phyloP scores from a whole-genome alignment of 2,113 vertebrate genomes.

The Mionectes macconnelli region DNA sequence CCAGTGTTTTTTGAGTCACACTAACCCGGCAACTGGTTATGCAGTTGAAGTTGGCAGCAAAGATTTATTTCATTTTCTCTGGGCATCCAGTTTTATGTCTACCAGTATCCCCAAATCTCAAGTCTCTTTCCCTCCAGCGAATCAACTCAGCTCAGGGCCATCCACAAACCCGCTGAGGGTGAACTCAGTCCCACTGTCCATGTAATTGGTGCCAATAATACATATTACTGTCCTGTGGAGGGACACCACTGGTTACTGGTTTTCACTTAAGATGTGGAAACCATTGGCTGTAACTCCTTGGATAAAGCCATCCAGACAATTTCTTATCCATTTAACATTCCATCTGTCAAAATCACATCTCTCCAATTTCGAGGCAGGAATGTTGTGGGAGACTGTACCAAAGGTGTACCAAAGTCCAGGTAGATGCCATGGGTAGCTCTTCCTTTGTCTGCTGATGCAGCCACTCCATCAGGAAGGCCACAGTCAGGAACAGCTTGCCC shows the following conservation, averaged over 20 bases:
- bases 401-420: not conserved
- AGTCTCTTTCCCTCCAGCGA: not conserved
- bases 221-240: not conserved
- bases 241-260: not conserved
- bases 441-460: not conserved
- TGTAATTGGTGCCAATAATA: not conserved
- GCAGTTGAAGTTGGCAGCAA: not conserved
- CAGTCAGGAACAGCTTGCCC: not conserved
- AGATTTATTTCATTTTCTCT: not conserved
- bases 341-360: not conserved
- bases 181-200: not conserved
- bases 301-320: not conserved
- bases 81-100: not conserved
- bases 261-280: not conserved
- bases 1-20: not conserved
- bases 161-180: not conserved
- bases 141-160: not conserved
- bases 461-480: not conserved
- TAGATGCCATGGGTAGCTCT: not conserved
- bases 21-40: not conserved
- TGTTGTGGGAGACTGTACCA: not conserved
- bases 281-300: not conserved
- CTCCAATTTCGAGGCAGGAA: not conserved
- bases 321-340: not conserved
- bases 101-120: too few relatives aligned